Base-by-base conservation (phyloP, 2,888 invertebrate genomes). In the Drosophila planitibia region DNA sequence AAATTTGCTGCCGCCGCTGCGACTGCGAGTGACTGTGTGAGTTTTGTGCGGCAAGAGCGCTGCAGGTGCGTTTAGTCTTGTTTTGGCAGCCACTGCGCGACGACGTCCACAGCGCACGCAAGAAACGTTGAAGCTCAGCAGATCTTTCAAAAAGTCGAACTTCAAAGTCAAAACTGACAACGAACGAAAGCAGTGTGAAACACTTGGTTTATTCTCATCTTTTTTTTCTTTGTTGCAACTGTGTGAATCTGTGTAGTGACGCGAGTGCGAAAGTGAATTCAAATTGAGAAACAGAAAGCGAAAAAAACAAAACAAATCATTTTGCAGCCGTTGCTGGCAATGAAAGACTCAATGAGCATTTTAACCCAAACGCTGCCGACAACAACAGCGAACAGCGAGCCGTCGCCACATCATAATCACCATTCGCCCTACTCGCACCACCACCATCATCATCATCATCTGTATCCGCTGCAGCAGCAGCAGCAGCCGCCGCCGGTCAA, bases 31-130 rank as follows among this genome's bases (percentile, higher is more conserved):
- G 47, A 25, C 47, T 47, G 47, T 67, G 44, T 57, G 73, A 79
- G 77, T 82, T 81, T 78, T 81, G 82, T 76, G 81, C 74, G 79
- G 79, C 77, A 35, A 71, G 54, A 59, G 82, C 53, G 83, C 68
- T 89, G 92, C 92, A 92, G 93, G 93, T 92, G 92, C 91, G 92
- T 87, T 92, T 89, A 92, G 92, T 92, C 92, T 91, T 83, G 91
- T 90, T 91, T 92, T 89, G 92, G 85, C 92, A 90, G 93, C 85
- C 89, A 76, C 67, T 79, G 80, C 85, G 88, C 85, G 86, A 85
- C 89, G 83, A 87, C 83, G 71, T 79, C 63, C 74, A 66, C 41
- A 76, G 77, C 88, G 77, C 65, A 75, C 67, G 71, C 74, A 30
- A 58, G 25, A 55, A 22, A 39, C 7, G 41, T n/a, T 41, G 14